Evolutionary conservation across 2,888 invertebrate species (phyloP).

Genomic region (Xylocampa areola): DNA sequence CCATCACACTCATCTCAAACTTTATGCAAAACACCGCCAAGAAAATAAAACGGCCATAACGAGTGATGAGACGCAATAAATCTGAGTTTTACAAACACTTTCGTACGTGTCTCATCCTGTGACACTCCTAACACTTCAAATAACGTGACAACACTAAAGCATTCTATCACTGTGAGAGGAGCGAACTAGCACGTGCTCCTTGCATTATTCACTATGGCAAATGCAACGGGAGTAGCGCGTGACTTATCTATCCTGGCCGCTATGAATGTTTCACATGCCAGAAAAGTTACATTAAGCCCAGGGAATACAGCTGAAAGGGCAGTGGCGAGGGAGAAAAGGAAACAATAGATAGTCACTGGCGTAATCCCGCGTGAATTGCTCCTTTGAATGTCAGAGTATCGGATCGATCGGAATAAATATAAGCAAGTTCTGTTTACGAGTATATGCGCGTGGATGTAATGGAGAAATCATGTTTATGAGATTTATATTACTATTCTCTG

Average conservation of each 20-base stretch:
- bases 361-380: conserved; percentile 57
- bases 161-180: conserved; percentile 75
- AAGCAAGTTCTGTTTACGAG: conserved; percentile 25
- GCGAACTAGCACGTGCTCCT: conserved; percentile 72
- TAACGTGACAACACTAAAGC: conserved; percentile 73
- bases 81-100: conserved; percentile 54
- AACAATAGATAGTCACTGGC: conserved; percentile 61
- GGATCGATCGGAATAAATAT: conserved; percentile 47
- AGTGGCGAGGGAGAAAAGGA: conserved; percentile 53
- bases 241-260: conserved; percentile 79
- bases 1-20: conserved; percentile 12
- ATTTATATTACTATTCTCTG: conserved; percentile 41
- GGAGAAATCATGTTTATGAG: conserved; percentile 48
- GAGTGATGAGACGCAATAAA: conserved; percentile 51
- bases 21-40: conserved; percentile 28
- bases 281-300: conserved; percentile 65
- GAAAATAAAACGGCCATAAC: conserved; percentile 49
- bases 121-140: conserved; percentile 62
- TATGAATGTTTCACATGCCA: conserved; percentile 75
- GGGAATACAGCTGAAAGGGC: conserved; percentile 70
- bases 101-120: conserved; percentile 59
- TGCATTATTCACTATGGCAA: conserved; percentile 87
- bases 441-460: conserved; percentile 43
- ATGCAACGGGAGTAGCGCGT: conserved; percentile 78
- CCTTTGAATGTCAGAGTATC: conserved; percentile 53